These are phyloP conservation scores for Sebastes fasciatus DNA, from an alignment of 2,113 vertebrate species.

Conservation along the genomic window DNA sequence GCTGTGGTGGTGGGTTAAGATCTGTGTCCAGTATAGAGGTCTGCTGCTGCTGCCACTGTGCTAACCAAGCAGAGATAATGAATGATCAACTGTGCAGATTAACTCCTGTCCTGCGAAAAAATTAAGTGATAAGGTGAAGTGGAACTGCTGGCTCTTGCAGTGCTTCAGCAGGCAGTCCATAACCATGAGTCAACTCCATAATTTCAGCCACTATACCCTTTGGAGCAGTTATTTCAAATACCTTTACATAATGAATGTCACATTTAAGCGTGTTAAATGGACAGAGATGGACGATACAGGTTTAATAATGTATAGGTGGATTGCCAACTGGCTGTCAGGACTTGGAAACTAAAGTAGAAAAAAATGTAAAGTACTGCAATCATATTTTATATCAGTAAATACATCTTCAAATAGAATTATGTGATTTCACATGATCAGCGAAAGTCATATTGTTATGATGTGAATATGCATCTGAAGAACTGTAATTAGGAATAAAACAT, in stretches of 20 bases:
- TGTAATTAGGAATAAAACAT: constrained; percentile 13
- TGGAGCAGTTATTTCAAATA: constrained; percentile 10
- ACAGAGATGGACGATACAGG: not conserved
- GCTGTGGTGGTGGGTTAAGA: constrained; percentile 1
- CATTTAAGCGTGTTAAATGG: not conserved
- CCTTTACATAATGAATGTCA: not conserved
- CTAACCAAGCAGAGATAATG: constrained; percentile 62
- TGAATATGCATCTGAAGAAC: not conserved
- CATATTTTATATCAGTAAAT: not conserved
- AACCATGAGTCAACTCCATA: constrained; percentile 19
- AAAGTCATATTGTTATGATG: not conserved
- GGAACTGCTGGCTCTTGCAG: constrained; percentile 33
- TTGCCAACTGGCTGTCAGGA: not conserved
- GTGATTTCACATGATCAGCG: not conserved
- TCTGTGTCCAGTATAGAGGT: constrained; percentile 80
- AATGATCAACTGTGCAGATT: constrained; percentile 65
- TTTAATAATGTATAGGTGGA: constrained; percentile 5
- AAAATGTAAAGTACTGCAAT: not conserved
- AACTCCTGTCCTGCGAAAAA: constrained; percentile 55
- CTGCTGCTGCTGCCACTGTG: constrained; percentile 71
- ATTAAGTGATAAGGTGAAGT: constrained; percentile 54
- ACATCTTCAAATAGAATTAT: not conserved
- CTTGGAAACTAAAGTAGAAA: not conserved
- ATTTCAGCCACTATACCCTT: constrained; percentile 12
- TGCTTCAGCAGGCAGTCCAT: constrained; percentile 3